Conservation (phyloP, 2,113 vertebrate species). For the Proterorhinus semilunaris region DNA sequence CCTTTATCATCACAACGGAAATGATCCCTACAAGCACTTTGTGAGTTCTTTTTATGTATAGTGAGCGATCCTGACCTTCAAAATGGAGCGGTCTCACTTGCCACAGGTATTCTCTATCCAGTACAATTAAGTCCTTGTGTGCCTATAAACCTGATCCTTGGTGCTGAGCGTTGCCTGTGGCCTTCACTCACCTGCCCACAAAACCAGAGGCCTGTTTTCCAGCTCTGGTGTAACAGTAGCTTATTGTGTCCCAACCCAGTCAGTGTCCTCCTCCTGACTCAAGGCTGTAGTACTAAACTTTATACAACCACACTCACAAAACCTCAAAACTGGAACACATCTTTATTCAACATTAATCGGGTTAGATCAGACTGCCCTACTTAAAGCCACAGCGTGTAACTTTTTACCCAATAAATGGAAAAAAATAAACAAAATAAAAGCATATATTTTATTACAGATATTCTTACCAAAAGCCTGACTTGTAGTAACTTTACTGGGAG, state of each 20-base stretch:
- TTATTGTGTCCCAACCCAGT: neutral
- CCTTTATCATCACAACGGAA: slow-evolving; percentile 57
- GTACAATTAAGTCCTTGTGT: neutral
- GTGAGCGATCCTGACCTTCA: neutral
- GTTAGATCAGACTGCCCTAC: no score
- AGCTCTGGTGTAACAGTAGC: slow-evolving; percentile 11
- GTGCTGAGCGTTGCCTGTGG: neutral
- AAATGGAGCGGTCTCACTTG: neutral
- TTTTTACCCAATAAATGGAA: no score
- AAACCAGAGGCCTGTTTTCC: slow-evolving; percentile 10
- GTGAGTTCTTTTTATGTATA: slow-evolving; percentile 76
- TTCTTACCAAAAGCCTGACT: no score
- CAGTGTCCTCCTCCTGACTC: slow-evolving; percentile 8
- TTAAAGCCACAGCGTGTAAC: no score
- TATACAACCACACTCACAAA: no score
- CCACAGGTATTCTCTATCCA: neutral
- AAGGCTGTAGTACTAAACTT: neutral
- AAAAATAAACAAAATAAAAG: no score
- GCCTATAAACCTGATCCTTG: slow-evolving; percentile 5
- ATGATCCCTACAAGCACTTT: slow-evolving; percentile 80
- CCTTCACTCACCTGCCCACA: neutral
- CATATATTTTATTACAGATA: no score
- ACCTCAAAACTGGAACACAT: no score
- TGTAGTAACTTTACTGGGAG: no score
- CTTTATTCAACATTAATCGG: no score